Evolutionary conservation across 2,113 vertebrate species (phyloP).

Genomic region (Gopherus evgoodei): DNA sequence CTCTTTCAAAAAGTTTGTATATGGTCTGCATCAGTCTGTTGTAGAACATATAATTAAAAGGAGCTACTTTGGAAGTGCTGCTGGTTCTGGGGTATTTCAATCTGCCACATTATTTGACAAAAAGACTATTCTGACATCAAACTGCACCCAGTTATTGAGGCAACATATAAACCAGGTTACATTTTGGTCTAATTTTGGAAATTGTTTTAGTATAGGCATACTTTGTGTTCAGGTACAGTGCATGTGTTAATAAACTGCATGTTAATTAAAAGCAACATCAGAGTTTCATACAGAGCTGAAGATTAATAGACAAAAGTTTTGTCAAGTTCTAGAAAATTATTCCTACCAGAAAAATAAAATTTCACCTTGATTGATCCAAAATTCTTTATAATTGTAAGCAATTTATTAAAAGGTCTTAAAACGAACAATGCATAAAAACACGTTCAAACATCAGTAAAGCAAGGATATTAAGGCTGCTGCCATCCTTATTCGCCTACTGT

Average conservation of each 20-base stretch:
- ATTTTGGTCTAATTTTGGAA: background rate
- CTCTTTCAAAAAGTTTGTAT: background rate
- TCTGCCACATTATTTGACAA: background rate
- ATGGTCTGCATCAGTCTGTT: too few species aligned
- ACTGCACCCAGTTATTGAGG: background rate
- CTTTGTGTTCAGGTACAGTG: background rate
- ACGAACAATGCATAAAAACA: background rate
- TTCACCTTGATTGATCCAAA: background rate
- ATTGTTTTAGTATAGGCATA: background rate
- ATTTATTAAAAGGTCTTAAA: background rate
- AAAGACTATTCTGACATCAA: background rate
- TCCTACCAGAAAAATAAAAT: background rate
- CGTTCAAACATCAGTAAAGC: background rate
- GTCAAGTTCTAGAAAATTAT: background rate
- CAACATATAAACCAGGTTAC: background rate
- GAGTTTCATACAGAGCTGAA: background rate
- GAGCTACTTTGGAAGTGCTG: background rate
- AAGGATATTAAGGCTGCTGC: background rate
- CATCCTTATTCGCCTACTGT: background rate
- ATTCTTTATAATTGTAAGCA: background rate
- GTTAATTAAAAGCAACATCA: constrained; percentile 23
- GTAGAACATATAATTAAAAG: background rate
- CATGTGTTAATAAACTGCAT: background rate
- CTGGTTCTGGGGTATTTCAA: background rate
- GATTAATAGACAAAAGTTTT: background rate